phyloP scores from a whole-genome alignment of 2,113 vertebrate species.

The Solea solea region DNA sequence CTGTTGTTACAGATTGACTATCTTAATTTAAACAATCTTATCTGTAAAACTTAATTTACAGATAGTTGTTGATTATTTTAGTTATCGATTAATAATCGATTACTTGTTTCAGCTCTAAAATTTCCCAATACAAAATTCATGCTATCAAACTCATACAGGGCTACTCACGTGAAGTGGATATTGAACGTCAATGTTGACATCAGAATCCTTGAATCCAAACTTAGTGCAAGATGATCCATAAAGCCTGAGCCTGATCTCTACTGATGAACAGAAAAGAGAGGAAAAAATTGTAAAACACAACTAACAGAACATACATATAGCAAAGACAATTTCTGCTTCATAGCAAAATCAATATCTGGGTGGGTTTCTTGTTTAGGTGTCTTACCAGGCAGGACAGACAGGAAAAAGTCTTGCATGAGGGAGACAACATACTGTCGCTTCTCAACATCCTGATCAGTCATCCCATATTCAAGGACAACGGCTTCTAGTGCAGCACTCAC shows the following conservation, averaged over 20 bases:
- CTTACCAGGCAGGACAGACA: conserved; percentile 88
- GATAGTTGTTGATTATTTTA: no score
- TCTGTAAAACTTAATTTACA: not conserved
- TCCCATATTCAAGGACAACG: conserved; percentile 84
- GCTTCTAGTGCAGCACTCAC: conserved; percentile 83
- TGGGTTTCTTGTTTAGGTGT: not conserved
- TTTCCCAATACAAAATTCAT: conserved; percentile 4
- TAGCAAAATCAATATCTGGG: not conserved
- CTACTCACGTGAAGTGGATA: conserved; percentile 91
- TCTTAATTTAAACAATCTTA: no score
- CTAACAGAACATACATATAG: not conserved
- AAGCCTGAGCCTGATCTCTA: conserved; percentile 92
- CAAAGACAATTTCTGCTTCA: not conserved
- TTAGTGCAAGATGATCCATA: conserved; percentile 93
- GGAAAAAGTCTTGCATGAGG: conserved; percentile 86
- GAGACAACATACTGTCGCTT: conserved; percentile 81
- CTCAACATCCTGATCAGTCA: conserved; percentile 85
- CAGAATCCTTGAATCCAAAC: conserved; percentile 94
- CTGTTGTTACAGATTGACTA: no score
- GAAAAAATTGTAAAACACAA: not conserved
- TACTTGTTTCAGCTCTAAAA: no score
- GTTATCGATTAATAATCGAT: not conserved
- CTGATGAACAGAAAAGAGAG: conserved; percentile 31
- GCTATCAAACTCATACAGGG: conserved; percentile 21
- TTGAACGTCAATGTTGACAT: conserved; percentile 93